A percentile compares a stretch with the other conserved stretches of the same genome.
phyloP scores from a whole-genome alignment of 1,140 invertebrate species.

The Phthorimaea operculella region DNA sequence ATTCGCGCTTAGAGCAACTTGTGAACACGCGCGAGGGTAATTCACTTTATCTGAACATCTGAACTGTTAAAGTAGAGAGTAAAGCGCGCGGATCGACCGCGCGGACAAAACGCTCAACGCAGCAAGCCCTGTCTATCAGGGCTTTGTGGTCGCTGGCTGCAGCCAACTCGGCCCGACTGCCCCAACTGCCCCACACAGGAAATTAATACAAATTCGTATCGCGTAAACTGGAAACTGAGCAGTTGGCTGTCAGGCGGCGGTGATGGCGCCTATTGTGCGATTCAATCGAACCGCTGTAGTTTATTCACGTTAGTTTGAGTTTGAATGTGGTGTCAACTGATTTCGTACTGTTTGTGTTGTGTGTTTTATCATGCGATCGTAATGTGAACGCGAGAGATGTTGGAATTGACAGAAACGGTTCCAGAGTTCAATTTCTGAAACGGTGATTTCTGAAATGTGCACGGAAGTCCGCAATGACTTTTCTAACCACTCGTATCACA shows the following conservation, averaged over 20 bases:
- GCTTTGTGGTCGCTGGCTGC: no score
- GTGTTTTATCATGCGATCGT: conserved; percentile 12
- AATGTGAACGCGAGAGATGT: neutral
- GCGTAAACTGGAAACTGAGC: conserved; percentile 37
- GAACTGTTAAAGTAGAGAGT: no score
- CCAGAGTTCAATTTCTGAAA: no score
- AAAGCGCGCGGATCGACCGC: no score
- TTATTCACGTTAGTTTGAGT: conserved; percentile 41
- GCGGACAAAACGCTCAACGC: neutral
- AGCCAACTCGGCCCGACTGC: conserved; percentile 39
- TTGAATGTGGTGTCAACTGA: conserved; percentile 34
- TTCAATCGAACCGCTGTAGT: conserved; percentile 43
- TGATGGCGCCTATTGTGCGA: conserved; percentile 55
- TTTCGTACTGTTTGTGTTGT: conserved; percentile 21
- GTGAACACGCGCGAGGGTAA: no score
- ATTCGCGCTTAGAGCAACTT: no score
- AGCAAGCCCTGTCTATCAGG: no score
- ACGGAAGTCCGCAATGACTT: no score
- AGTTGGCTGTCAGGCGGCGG: conserved; percentile 32
- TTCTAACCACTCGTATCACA: no score
- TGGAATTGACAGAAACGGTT: neutral
- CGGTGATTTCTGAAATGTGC: no score
- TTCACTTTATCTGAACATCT: no score
- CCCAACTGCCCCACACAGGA: conserved; percentile 46
- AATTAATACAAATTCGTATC: conserved; percentile 64